These are phyloP conservation scores for Lepidurus apus DNA, from an alignment of 1,140 invertebrate species.

Conservation along the genomic window DNA sequence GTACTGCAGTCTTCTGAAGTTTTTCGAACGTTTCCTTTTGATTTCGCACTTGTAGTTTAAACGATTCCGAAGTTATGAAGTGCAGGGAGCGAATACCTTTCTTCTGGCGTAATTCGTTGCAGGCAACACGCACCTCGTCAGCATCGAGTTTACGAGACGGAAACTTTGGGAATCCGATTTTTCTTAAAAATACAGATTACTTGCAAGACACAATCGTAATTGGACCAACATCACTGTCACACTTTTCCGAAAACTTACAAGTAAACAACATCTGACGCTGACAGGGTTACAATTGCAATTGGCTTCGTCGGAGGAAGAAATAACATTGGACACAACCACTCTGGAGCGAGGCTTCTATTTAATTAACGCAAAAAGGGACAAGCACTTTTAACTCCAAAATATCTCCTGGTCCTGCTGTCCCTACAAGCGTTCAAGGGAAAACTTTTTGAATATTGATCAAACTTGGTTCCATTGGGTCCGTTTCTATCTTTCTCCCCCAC, in stretches of 20 bases:
- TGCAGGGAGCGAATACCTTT: background rate
- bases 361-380: background rate
- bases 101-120: background rate
- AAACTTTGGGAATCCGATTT: background rate
- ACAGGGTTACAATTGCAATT: too few relatives aligned
- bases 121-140: background rate
- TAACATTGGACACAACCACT: background rate
- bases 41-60: background rate
- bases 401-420: background rate
- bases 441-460: constrained; percentile 12
- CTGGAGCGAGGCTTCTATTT: background rate
- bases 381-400: background rate
- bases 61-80: background rate
- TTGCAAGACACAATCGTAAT: background rate
- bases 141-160: background rate
- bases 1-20: too few relatives aligned
- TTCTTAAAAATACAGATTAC: background rate
- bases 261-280: too few relatives aligned
- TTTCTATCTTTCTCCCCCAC: background rate
- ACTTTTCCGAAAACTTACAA: background rate
- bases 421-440: background rate
- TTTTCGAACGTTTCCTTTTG: background rate
- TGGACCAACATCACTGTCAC: background rate
- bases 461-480: background rate
- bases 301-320: background rate